A percentile compares a stretch with the other conserved stretches of the same genome.
Conservation (phyloP, 2,113 vertebrate species). For the Prinia subflava region DNA sequence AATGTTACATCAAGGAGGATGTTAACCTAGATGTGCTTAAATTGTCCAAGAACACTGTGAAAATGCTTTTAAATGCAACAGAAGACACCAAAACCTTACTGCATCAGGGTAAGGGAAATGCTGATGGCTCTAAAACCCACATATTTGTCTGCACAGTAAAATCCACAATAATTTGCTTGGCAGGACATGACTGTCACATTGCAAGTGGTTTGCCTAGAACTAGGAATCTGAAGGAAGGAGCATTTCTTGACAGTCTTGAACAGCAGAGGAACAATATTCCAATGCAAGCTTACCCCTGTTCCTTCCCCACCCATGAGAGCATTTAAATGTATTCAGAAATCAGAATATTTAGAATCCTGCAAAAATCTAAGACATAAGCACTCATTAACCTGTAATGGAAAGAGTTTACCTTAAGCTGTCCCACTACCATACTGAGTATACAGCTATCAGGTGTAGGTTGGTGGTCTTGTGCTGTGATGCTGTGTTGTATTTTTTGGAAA, state of each 20-base stretch:
- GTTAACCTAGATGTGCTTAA: neutral
- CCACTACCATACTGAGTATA: constrained; percentile 99
- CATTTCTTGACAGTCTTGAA: neutral
- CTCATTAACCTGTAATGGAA: neutral
- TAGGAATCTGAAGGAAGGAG: neutral
- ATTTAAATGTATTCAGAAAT: neutral
- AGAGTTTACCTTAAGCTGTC: constrained; percentile 92
- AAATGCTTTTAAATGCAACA: neutral
- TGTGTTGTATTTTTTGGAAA: constrained; percentile 97
- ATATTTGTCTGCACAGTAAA: neutral
- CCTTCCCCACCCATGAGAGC: neutral
- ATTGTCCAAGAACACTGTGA: neutral
- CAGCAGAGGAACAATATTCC: neutral
- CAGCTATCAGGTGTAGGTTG: constrained; percentile 97
- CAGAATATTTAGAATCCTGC: neutral
- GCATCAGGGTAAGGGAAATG: neutral
- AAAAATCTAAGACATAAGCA: neutral
- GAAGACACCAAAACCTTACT: neutral
- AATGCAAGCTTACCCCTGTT: neutral
- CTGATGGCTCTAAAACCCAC: neutral
- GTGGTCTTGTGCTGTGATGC: constrained; percentile 98
- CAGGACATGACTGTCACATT: neutral
- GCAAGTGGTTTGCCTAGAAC: neutral
- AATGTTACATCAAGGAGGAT: neutral
- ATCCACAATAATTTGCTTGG: neutral